These are phyloP conservation scores for Plotosus lineatus DNA, from an alignment of 2,113 vertebrate species.

Conservation along the genomic window DNA sequence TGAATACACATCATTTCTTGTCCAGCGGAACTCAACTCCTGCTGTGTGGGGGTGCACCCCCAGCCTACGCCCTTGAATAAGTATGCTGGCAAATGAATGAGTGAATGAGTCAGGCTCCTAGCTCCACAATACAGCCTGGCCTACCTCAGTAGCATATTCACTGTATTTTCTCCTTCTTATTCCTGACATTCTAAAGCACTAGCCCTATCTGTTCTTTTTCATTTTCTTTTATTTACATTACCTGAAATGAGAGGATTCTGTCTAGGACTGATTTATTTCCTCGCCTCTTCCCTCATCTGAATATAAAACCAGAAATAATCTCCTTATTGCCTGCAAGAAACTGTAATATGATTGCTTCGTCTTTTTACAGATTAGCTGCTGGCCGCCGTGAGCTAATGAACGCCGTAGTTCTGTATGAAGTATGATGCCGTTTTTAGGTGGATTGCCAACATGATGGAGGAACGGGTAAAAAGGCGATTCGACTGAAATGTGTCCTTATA, in stretches of 20 bases:
- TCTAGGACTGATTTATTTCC: not conserved
- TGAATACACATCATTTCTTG: too few relatives aligned
- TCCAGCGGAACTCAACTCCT: too few relatives aligned
- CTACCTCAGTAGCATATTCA: not conserved
- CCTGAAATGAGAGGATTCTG: not conserved
- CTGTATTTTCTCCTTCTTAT: not conserved
- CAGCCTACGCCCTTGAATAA: too few relatives aligned
- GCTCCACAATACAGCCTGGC: not conserved
- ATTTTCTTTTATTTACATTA: slow-evolving; percentile 21
- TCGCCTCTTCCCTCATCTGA: not conserved
- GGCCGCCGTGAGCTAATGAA: slow-evolving; percentile 3
- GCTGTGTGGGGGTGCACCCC: too few relatives aligned
- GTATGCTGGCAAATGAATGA: too few relatives aligned
- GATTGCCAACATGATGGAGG: not conserved
- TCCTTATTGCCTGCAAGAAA: not conserved
- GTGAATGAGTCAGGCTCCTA: not conserved
- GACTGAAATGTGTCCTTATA: not conserved
- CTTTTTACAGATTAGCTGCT: not conserved
- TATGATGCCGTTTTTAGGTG: not conserved
- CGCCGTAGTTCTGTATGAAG: not conserved
- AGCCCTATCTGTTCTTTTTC: not conserved
- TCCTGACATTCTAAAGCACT: too few relatives aligned
- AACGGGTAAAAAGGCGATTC: slow-evolving; percentile 1
- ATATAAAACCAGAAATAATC: slow-evolving; percentile 16
- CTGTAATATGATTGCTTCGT: slow-evolving; percentile 8